These are phyloP conservation scores for Syndactyla subalaris DNA, from an alignment of 2,797 vertebrate genomes.

Conservation along the genomic window DNA sequence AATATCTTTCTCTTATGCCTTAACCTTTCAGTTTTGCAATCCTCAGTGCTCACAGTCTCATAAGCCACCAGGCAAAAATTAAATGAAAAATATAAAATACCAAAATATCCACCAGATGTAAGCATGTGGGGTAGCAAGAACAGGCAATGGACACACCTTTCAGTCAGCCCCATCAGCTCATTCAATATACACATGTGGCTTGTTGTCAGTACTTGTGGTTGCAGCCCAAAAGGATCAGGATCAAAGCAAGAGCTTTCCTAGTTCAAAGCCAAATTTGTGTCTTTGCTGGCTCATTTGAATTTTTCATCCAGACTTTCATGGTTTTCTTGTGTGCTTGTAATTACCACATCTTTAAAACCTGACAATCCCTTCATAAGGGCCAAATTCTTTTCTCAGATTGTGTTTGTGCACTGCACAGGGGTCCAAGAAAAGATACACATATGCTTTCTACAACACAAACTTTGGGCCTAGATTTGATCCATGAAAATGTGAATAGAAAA, in stretches of 20 bases:
- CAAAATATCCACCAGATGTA: neutral
- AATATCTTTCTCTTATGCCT: neutral
- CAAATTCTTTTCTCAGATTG: conserved; percentile 60
- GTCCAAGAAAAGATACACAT: conserved; percentile 63
- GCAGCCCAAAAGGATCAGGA: conserved; percentile 68
- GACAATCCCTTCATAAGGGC: conserved; percentile 66
- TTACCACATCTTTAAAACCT: conserved; percentile 72
- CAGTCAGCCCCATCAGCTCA: conserved; percentile 22
- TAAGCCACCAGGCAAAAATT: neutral
- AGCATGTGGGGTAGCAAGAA: neutral
- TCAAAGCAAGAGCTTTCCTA: conserved; percentile 67
- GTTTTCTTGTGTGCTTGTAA: conserved; percentile 68
- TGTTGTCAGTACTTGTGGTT: conserved; percentile 65
- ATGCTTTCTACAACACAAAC: conserved; percentile 50
- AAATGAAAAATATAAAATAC: neutral
- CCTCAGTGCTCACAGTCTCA: neutral
- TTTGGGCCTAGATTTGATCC: conserved; percentile 51
- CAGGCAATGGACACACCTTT: conserved; percentile 24
- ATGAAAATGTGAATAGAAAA: conserved; percentile 43
- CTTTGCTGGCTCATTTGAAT: conserved; percentile 70
- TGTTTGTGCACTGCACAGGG: conserved; percentile 33
- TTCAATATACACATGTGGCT: conserved; percentile 54
- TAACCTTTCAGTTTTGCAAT: neutral
- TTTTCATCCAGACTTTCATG: conserved; percentile 64
- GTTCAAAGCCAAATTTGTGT: conserved; percentile 74